A percentile compares a stretch with the other conserved stretches of the same genome.
Conservation (phyloP, 2,888 invertebrate genomes). For the Heterodera filipjevi region DNA sequence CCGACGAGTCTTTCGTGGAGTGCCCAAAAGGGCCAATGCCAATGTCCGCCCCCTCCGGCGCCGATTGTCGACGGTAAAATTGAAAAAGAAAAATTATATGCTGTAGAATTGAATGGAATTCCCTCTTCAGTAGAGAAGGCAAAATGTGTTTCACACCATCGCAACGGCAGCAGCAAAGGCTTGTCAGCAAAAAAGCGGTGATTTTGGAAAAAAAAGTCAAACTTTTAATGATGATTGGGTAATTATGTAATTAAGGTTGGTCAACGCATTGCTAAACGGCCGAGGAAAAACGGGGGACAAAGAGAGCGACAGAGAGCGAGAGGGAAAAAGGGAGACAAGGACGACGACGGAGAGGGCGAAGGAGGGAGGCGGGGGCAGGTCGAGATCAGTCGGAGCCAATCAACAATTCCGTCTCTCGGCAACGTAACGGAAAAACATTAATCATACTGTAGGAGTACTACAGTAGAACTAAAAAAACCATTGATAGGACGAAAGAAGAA, state of each 20-base stretch:
- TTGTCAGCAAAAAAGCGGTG: neutral
- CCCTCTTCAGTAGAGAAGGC: neutral
- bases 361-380: conserved; percentile 28
- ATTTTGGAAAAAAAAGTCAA: neutral
- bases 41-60: conserved; percentile 3
- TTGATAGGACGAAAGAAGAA: too few species aligned
- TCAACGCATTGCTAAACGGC: conserved; percentile 9
- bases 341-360: neutral
- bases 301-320: neutral
- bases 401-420: conserved; percentile 24
- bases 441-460: neutral
- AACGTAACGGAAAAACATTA: neutral
- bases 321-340: neutral
- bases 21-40: conserved; percentile 5
- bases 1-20: conserved; percentile 28
- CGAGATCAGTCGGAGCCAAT: conserved; percentile 47
- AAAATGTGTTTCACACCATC: neutral
- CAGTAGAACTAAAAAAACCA: neutral
- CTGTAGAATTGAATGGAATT: neutral
- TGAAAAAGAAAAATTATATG: neutral
- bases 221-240: neutral
- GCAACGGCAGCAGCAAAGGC: neutral
- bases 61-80: neutral
- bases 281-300: neutral
- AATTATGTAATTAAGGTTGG: neutral